These are phyloP conservation scores for Drosophila sp. DNA, from an alignment of 1,140 invertebrate genomes.

Conservation along the genomic window DNA sequence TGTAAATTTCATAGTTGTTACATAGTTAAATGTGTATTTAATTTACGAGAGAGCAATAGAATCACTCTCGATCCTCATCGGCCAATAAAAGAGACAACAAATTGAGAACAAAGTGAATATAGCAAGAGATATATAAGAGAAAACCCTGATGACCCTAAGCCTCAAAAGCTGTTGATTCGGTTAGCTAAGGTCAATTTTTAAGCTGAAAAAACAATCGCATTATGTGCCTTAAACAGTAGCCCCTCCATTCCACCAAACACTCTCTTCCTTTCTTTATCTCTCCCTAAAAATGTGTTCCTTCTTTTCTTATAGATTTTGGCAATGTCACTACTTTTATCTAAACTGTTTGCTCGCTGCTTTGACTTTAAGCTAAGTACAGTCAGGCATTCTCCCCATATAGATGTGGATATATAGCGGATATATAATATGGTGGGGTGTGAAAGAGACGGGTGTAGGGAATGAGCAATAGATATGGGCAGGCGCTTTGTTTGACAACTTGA, in stretches of 20 bases:
- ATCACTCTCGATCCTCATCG: neutral
- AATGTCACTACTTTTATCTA: conserved; percentile 16
- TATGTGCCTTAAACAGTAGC: conserved; percentile 4
- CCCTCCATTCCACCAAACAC: too few relatives aligned
- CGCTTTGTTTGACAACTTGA: conserved; percentile 50
- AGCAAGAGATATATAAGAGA: too few relatives aligned
- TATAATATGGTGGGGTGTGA: too few relatives aligned
- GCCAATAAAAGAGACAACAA: neutral
- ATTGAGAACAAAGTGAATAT: neutral
- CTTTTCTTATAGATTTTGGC: neutral
- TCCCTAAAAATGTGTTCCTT: neutral
- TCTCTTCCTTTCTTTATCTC: neutral
- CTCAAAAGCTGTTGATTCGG: neutral
- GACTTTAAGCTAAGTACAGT: conserved; percentile 31
- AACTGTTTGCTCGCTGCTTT: conserved; percentile 38
- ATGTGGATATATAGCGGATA: conserved; percentile 16
- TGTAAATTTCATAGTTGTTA: too few relatives aligned
- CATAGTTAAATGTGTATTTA: too few relatives aligned
- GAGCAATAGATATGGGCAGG: conserved; percentile 17
- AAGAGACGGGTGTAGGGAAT: neutral
- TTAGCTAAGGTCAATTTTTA: conserved; percentile 20
- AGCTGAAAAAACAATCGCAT: conserved; percentile 14
- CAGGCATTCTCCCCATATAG: neutral
- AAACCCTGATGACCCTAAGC: neutral
- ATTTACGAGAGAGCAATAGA: neutral